Conservation (phyloP, 2,113 vertebrate genomes). For the Rhabdomys dilectus region DNA sequence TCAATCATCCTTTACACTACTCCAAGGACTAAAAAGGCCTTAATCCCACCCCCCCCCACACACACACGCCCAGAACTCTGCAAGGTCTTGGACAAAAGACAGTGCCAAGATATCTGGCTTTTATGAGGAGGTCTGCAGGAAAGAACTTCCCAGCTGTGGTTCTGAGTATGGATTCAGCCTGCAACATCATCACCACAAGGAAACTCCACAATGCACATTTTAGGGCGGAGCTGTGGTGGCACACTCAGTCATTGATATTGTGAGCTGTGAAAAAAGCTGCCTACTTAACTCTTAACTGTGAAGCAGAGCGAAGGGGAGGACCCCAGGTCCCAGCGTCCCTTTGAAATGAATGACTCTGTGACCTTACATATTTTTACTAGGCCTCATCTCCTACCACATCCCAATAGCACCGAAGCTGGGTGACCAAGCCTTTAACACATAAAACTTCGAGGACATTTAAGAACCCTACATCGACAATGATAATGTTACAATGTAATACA, state of each 20-base stretch:
- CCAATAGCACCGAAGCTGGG: not conserved
- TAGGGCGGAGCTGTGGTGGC: not conserved
- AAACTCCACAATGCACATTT: not conserved
- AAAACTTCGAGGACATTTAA: not conserved
- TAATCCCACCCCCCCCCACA: not conserved
- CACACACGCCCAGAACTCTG: not conserved
- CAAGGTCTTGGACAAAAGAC: not conserved
- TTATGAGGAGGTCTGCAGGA: not conserved
- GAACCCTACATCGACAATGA: not conserved
- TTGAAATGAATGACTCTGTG: not conserved
- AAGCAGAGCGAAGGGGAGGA: not conserved
- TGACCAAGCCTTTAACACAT: not conserved
- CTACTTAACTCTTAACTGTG: not conserved
- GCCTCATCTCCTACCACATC: not conserved
- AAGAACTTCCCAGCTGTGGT: not conserved
- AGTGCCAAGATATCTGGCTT: not conserved
- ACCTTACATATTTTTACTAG: not conserved
- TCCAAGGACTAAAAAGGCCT: not conserved
- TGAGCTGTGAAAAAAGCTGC: not conserved
- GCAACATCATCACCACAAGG: not conserved
- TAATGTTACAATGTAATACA: slow-evolving; percentile 44
- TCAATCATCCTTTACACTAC: not conserved
- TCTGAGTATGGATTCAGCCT: not conserved
- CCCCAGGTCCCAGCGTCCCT: too few relatives aligned
- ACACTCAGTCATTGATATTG: not conserved